A percentile compares a stretch with the other conserved stretches of the same genome.
Conservation (phyloP, 2,113 vertebrate species). For the Mionectes macconnelli region DNA sequence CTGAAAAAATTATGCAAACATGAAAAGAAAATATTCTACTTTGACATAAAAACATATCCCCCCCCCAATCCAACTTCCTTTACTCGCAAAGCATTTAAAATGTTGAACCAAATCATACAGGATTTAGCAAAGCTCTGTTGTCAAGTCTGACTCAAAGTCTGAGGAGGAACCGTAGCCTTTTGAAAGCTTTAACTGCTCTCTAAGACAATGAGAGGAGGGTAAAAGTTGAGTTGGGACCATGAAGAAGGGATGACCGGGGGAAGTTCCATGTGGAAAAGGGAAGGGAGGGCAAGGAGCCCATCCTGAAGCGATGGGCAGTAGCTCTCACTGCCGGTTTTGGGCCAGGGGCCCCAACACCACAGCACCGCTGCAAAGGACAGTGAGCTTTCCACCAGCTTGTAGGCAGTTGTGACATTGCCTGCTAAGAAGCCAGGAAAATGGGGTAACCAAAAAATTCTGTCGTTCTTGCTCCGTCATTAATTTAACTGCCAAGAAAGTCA, state of each 20-base stretch:
- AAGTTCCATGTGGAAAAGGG: background rate
- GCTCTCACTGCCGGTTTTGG: background rate
- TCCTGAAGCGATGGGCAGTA: background rate
- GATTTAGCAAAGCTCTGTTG: background rate
- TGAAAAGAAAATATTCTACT: background rate
- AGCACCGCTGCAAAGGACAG: background rate
- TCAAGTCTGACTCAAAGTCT: background rate
- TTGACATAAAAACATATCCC: background rate
- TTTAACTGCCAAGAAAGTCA: background rate
- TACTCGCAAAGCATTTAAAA: background rate
- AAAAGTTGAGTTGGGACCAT: accelerated
- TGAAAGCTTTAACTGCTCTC: background rate
- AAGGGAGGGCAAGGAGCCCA: background rate
- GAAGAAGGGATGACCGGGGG: background rate
- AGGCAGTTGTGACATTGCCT: background rate
- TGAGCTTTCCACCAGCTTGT: background rate
- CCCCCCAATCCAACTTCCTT: background rate
- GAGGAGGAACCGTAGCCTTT: background rate
- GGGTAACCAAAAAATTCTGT: background rate
- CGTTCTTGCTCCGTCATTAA: background rate
- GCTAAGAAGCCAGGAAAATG: background rate
- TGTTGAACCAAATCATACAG: background rate
- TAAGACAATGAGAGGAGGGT: background rate
- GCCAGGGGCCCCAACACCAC: background rate
- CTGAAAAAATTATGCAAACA: background rate